phyloP scores from a whole-genome alignment of 2,888 invertebrate genomes.

The Drosophila nr. perissopoda region DNA sequence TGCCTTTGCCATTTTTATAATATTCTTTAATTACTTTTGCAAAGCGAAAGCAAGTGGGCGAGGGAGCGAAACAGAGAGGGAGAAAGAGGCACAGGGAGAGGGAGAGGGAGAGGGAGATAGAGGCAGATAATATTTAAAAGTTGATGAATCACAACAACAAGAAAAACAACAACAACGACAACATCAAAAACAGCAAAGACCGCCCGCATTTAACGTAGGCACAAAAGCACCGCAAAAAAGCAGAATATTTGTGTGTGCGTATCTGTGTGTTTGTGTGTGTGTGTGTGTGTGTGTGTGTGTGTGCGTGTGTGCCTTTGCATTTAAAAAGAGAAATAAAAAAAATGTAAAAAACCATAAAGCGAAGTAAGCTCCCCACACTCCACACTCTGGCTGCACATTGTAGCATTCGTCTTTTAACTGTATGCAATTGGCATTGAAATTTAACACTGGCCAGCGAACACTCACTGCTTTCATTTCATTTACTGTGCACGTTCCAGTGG shows the following conservation, averaged over 20 bases:
- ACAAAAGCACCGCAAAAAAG: constrained; percentile 55
- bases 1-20: constrained; percentile 36
- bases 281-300: not conserved
- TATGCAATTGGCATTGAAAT: constrained; percentile 75
- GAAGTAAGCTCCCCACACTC: not conserved
- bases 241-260: constrained; percentile 3
- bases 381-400: constrained; percentile 4
- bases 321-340: constrained; percentile 12
- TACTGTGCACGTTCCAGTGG: constrained; percentile 50
- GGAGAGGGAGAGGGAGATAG: not conserved
- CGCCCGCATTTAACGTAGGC: constrained; percentile 53
- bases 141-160: constrained; percentile 53
- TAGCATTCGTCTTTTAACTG: constrained; percentile 33
- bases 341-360: constrained; percentile 23
- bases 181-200: not conserved
- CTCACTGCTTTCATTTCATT: constrained; percentile 30
- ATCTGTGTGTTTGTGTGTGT: constrained; percentile 9
- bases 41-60: constrained; percentile 1
- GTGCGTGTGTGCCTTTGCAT: constrained; percentile 40
- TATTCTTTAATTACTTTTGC: constrained; percentile 47
- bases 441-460: constrained; percentile 60
- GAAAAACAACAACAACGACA: constrained; percentile 2
- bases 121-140: constrained; percentile 50
- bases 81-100: fast-evolving
- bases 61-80: not conserved